These are phyloP conservation scores for Castor canadensis DNA, from an alignment of 2,113 vertebrate genomes.

Conservation along the genomic window DNA sequence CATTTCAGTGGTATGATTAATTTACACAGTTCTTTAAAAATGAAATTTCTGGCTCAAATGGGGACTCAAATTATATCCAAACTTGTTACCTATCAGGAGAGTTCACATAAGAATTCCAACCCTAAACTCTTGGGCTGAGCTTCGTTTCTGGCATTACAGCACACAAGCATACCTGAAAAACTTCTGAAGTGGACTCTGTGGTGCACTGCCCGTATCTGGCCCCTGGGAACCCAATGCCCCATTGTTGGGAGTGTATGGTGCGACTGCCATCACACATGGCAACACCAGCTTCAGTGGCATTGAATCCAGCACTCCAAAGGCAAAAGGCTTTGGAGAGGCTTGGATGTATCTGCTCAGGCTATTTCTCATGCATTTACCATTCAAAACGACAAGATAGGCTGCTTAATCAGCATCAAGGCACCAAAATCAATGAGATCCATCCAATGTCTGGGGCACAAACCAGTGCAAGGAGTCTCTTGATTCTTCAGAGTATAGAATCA, in stretches of 20 bases:
- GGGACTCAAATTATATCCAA: background rate
- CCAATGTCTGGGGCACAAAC: too few relatives aligned
- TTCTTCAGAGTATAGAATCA: too few relatives aligned
- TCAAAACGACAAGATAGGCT: too few relatives aligned
- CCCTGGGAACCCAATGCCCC: background rate
- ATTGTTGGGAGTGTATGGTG: background rate
- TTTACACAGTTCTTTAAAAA: background rate
- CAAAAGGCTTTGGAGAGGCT: too few relatives aligned
- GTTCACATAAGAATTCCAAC: background rate
- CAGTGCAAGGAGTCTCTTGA: too few relatives aligned
- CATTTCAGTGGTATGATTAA: background rate
- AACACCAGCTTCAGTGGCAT: too few relatives aligned
- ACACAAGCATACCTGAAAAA: background rate
- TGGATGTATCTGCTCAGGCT: too few relatives aligned
- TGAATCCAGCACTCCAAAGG: too few relatives aligned
- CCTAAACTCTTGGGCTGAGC: background rate
- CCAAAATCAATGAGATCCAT: too few relatives aligned
- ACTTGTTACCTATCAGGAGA: background rate
- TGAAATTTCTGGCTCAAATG: background rate
- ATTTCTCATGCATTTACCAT: too few relatives aligned
- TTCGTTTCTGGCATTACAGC: background rate
- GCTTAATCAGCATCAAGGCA: too few relatives aligned
- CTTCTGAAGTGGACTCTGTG: background rate
- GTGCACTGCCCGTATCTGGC: background rate
- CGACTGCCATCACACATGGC: too few relatives aligned